Base-by-base conservation (phyloP, 1,140 invertebrate genomes). In the Drosophila takahashii region DNA sequence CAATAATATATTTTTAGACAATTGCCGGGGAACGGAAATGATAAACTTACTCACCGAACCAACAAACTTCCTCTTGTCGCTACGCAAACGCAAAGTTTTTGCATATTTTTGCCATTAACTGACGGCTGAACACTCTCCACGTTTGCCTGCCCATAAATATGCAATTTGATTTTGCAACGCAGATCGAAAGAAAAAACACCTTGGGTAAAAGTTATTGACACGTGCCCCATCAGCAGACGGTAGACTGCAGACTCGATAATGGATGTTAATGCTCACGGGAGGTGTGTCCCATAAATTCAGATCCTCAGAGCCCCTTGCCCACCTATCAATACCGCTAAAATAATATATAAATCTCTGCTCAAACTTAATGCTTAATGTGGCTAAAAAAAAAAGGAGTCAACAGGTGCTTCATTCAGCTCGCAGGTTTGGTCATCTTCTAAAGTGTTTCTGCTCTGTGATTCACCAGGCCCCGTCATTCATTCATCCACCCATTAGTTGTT, bases 321-420 rank as follows among this genome's bases (percentile, higher is more conserved):
- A 37, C 32, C 29, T 50, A 6, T 34, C 22, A 9, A 27, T 64
- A 62, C 42, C 66, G 56, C 67, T 71, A 70, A 71, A 71, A 70
- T 48, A 57, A 71, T 52, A 29, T 16, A 70, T 71, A 70, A 39
- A 57, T 71, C 18, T 71, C 67, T 70, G 50, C 60, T 42, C 37
- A 54, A 67, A 54, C 15, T 18, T 65, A 73, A 73, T 77, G 61
- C 76, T 52, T 57, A 59, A 65, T 58, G 18, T 54, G 27, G 50
- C 22, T 27, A 45, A 61, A 32, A 37, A 45, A 15, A 50, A 44
- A 69, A 79, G 81, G 83, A 81, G 52, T 61, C 47, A 83, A 83
- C 79, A 87, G 71, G 66, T 87, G 83, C 66, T 89, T 89, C 51
- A 87, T 89, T 36, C 70, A 62, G 84, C 65, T 87, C 11, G 79